Base-by-base conservation (phyloP, 2,797 vertebrate species). In the Arctocebus calabarensis region DNA sequence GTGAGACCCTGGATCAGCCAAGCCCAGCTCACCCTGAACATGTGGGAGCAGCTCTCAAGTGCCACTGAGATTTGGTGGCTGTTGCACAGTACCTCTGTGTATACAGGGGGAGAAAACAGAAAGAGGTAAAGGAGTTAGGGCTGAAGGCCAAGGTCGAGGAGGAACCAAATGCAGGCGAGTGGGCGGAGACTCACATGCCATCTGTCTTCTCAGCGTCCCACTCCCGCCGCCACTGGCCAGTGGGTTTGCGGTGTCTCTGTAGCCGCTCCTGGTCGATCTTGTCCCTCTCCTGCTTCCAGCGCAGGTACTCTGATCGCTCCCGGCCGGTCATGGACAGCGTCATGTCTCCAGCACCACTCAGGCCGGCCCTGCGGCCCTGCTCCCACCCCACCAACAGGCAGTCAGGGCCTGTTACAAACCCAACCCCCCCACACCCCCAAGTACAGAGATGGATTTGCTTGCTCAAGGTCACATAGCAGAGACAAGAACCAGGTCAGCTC, bases 261-360 rank as follows among this genome's bases (percentile, higher is more conserved):
- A 99, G 97, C 0, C 99, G 98, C 97, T 99, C 99, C 97, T 99
- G 99, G 37, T 99, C 99, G 0, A 99, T 99, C 98, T 99, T 98
- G 68, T 99, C 99, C 0, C 99, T 98, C 96, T 99, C 99, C 70
- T 99, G 99, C 97, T 99, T 99, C 99, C 99, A 99, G 95, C 99
- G 99, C 61, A 99, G 96, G 91, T 99, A 99, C 93, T 99, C 99
- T 0, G 99, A 99, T 16, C 99, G 98, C 94, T 99, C 99, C 19
- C 99, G 98, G 37, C 99, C 99, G 0, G 99, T 99, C 99, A 99
- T 99, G 9, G 99, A 99, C 95, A 99, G 98, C 0, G 99, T 99
- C 99, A 99, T 99, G 98, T 99, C 99, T 70, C 98, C 23, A 0
- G 98, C 95, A 0, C 91, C 19, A 2, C 96, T 94, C 0, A 81